Conservation (phyloP, 2,113 vertebrate species). For the Tupaia tana region DNA sequence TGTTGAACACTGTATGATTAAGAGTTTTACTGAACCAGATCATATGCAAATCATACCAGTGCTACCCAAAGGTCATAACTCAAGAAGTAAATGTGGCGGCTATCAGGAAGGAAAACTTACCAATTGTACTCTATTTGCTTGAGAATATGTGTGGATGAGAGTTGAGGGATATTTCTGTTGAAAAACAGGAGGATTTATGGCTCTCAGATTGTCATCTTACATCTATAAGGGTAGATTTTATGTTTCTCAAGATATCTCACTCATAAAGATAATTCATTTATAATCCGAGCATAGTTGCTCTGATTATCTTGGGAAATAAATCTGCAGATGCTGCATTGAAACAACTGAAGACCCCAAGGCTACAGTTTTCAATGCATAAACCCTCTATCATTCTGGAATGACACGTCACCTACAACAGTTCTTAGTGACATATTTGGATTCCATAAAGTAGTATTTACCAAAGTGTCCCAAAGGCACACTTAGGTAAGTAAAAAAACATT, state of each 20-base stretch:
- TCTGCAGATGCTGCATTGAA: constrained; percentile 53
- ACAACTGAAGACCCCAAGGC: neutral
- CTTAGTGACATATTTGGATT: neutral
- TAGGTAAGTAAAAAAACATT: neutral
- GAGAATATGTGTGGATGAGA: constrained; percentile 44
- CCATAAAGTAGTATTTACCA: neutral
- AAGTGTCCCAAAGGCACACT: neutral
- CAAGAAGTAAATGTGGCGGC: neutral
- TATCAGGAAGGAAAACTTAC: neutral
- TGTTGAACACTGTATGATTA: constrained; percentile 1
- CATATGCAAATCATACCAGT: constrained; percentile 10
- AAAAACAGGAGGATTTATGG: constrained; percentile 49
- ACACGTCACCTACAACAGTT: neutral
- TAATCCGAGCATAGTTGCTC: constrained; percentile 27
- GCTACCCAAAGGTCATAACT: constrained; percentile 16
- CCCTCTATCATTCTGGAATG: constrained; percentile 21
- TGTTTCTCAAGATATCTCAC: constrained; percentile 54
- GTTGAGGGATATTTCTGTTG: neutral
- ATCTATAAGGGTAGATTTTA: constrained; percentile 48
- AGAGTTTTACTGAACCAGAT: constrained; percentile 34
- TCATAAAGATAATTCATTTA: constrained; percentile 61
- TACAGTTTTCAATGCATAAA: constrained; percentile 25
- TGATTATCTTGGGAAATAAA: constrained; percentile 55
- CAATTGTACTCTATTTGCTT: neutral
- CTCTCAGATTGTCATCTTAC: constrained; percentile 35